Percentiles rank a stretch among this genome's conserved stretches.
phyloP scores from a whole-genome alignment of 2,888 invertebrate species.

The Cryptophagus acutangulus region DNA sequence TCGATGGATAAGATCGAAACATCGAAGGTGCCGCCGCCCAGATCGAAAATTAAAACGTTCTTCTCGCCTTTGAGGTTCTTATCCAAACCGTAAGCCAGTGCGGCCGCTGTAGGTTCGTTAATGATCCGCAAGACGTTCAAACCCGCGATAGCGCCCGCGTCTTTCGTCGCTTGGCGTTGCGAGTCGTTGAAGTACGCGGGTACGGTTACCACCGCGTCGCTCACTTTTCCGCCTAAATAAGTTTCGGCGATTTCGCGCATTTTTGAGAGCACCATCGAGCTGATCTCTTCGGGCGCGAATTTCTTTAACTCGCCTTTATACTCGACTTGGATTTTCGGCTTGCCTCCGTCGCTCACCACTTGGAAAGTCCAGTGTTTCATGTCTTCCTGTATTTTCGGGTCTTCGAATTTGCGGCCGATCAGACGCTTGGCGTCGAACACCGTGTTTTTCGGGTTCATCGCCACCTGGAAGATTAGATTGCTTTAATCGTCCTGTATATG shows the following conservation, averaged over 20 bases:
- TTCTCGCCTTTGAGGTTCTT: slow-evolving; percentile 70
- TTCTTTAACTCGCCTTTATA: slow-evolving; percentile 70
- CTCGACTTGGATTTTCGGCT: slow-evolving; percentile 69
- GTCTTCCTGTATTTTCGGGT: slow-evolving; percentile 71
- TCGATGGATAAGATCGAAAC: slow-evolving; percentile 87
- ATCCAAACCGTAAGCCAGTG: slow-evolving; percentile 78
- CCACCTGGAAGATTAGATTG: no score
- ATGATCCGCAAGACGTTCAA: slow-evolving; percentile 85
- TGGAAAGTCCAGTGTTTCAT: slow-evolving; percentile 82
- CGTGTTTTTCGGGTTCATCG: slow-evolving; percentile 76
- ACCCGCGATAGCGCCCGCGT: slow-evolving; percentile 80
- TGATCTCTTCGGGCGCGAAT: slow-evolving; percentile 79
- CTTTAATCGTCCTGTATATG: no score
- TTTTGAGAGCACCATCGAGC: slow-evolving; percentile 78
- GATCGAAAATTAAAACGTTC: slow-evolving; percentile 70
- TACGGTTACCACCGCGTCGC: slow-evolving; percentile 76
- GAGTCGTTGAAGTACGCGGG: slow-evolving; percentile 82
- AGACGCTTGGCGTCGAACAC: slow-evolving; percentile 79
- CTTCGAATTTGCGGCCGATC: slow-evolving; percentile 77
- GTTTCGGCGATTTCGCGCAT: slow-evolving; percentile 79
- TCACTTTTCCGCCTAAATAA: slow-evolving; percentile 65
- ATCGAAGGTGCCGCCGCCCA: slow-evolving; percentile 88
- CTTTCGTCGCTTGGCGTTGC: slow-evolving; percentile 82
- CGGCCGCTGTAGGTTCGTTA: slow-evolving; percentile 87
- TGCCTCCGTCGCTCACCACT: slow-evolving; percentile 62